Conservation (phyloP, 2,888 invertebrate species). For the Xestia xanthographa region DNA sequence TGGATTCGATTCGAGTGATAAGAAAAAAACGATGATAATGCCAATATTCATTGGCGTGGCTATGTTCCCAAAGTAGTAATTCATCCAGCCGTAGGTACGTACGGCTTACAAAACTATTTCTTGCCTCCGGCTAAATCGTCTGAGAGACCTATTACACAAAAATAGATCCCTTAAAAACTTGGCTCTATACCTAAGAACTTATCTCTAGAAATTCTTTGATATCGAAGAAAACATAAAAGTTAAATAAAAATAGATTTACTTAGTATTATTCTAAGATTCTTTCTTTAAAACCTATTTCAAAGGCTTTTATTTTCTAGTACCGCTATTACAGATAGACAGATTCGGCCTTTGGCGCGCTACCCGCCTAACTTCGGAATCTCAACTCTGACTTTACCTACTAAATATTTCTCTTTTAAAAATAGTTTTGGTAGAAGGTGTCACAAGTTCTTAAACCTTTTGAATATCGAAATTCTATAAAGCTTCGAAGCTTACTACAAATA, state of each 20-base stretch:
- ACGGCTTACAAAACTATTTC: neutral
- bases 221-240: conserved; percentile 5
- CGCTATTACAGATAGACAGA: conserved; percentile 29
- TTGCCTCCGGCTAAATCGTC: conserved; percentile 4
- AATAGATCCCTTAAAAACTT: conserved; percentile 16
- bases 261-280: conserved; percentile 22
- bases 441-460: conserved; percentile 23
- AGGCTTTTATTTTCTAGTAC: conserved; percentile 44
- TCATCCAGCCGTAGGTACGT: neutral
- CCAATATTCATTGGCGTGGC: neutral
- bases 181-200: neutral
- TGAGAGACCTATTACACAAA: neutral
- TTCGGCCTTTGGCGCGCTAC: conserved; percentile 9
- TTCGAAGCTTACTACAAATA: conserved; percentile 2
- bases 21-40: neutral
- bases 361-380: conserved; percentile 32
- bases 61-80: neutral
- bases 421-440: conserved; percentile 27
- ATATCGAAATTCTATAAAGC: neutral
- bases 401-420: conserved; percentile 55
- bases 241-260: conserved; percentile 26
- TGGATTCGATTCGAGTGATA: neutral
- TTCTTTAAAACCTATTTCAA: conserved; percentile 12
- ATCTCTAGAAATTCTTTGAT: neutral
- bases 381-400: conserved; percentile 50